phyloP scores from a whole-genome alignment of 2,113 vertebrate species.

The Podarcis raffonei region DNA sequence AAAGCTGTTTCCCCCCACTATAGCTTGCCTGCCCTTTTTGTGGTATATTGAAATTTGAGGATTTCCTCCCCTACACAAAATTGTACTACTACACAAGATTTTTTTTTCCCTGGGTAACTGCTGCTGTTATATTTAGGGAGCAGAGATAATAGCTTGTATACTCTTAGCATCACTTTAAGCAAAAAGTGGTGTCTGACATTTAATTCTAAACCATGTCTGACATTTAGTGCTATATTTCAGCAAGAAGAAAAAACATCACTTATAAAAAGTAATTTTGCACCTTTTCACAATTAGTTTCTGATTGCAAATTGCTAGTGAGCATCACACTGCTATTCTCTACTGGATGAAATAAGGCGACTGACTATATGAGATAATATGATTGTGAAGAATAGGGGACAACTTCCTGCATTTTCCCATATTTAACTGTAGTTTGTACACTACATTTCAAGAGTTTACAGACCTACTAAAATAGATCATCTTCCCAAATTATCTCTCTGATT shows the following conservation, averaged over 20 bases:
- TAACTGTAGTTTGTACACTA: slow-evolving; percentile 67
- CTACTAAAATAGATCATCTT: slow-evolving; percentile 63
- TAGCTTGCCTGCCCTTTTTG: slow-evolving; percentile 70
- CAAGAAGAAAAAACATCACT: slow-evolving; percentile 51
- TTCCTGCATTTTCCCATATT: slow-evolving; percentile 58
- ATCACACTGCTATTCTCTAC: slow-evolving; percentile 51
- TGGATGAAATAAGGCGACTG: slow-evolving; percentile 52
- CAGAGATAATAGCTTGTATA: slow-evolving; percentile 55
- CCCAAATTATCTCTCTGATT: slow-evolving; percentile 42
- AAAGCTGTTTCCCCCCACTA: slow-evolving; percentile 70
- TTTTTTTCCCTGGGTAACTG: slow-evolving; percentile 59
- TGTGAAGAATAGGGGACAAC: slow-evolving; percentile 56
- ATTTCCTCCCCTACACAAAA: slow-evolving; percentile 26
- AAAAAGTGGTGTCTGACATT: slow-evolving; percentile 43
- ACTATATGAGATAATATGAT: slow-evolving; percentile 52
- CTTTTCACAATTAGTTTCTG: slow-evolving; percentile 45
- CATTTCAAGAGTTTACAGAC: slow-evolving; percentile 62
- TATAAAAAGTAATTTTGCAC: slow-evolving; percentile 46
- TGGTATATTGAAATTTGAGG: slow-evolving; percentile 68
- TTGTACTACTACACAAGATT: slow-evolving; percentile 23
- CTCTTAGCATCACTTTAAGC: slow-evolving; percentile 68
- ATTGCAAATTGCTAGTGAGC: slow-evolving; percentile 56
- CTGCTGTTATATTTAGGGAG: slow-evolving; percentile 72
- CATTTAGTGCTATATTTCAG: slow-evolving; percentile 64
- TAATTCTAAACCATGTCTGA: slow-evolving; percentile 60